Evolutionary conservation across 2,797 vertebrate genomes (phyloP).

Genomic region (Enteromius paludinosus): DNA sequence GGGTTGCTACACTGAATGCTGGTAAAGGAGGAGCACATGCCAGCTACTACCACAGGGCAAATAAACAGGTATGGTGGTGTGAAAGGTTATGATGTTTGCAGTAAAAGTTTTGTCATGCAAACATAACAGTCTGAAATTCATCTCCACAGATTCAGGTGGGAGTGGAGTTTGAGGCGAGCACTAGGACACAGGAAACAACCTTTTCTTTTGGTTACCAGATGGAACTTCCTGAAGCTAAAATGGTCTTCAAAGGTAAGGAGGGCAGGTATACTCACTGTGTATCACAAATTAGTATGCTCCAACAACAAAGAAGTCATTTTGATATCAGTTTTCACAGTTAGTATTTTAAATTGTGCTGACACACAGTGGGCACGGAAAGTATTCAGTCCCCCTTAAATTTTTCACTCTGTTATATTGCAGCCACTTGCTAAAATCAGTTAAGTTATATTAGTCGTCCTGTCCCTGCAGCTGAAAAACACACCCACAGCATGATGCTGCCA

Average conservation of each 20-base stretch:
- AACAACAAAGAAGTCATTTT: background rate
- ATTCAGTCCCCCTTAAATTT: no score
- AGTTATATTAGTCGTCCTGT: no score
- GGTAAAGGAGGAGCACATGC: constrained; percentile 94
- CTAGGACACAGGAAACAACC: constrained; percentile 92
- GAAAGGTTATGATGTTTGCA: background rate
- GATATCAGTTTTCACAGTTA: background rate
- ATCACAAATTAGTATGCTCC: background rate
- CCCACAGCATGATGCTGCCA: no score
- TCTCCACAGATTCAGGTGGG: constrained; percentile 88
- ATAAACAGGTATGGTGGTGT: constrained; percentile 82
- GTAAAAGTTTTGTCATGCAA: background rate
- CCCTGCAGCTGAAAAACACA: no score
- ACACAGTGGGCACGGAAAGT: background rate
- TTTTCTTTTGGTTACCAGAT: constrained; percentile 96
- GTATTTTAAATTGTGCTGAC: background rate
- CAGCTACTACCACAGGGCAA: constrained; percentile 94
- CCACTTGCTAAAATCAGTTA: no score
- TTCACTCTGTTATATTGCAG: no score
- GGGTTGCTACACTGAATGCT: constrained; percentile 91
- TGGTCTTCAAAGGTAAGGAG: constrained; percentile 88
- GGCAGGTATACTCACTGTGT: background rate
- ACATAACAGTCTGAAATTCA: background rate
- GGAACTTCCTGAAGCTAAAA: constrained; percentile 89
- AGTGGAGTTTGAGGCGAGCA: constrained; percentile 97